Evolutionary conservation across 2,797 vertebrate species (phyloP).

Genomic region (Spinus pinus): DNA sequence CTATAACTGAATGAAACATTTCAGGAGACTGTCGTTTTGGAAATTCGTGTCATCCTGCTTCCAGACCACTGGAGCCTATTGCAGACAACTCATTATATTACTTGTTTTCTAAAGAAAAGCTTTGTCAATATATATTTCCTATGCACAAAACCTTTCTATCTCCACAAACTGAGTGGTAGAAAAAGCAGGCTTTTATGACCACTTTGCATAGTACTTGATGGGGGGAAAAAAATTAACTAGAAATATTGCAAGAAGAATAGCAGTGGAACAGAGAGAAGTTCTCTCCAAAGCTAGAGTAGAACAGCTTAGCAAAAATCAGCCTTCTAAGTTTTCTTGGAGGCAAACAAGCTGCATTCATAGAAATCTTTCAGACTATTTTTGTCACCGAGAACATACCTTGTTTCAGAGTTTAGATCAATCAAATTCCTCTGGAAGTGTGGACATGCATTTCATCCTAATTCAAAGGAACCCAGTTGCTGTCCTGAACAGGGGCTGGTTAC

Average conservation of each 20-base stretch:
- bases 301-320: not conserved
- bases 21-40: not conserved
- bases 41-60: not conserved
- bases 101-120: rapidly evolving
- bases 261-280: not conserved
- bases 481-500: rapidly evolving
- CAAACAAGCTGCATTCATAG: not conserved
- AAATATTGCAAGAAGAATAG: not conserved
- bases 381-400: not conserved
- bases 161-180: not conserved
- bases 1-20: not conserved
- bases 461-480: rapidly evolving
- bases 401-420: not conserved
- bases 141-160: not conserved
- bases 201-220: not conserved
- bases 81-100: not conserved
- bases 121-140: not conserved
- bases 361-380: not conserved
- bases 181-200: not conserved
- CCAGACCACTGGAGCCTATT: not conserved
- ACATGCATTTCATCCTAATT: not conserved
- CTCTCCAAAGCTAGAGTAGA: not conserved
- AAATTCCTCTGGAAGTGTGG: not conserved
- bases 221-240: not conserved
- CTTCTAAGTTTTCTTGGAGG: not conserved